Evolutionary conservation across 2,888 invertebrate genomes (phyloP).

Genomic region (Drosophila quinaria): DNA sequence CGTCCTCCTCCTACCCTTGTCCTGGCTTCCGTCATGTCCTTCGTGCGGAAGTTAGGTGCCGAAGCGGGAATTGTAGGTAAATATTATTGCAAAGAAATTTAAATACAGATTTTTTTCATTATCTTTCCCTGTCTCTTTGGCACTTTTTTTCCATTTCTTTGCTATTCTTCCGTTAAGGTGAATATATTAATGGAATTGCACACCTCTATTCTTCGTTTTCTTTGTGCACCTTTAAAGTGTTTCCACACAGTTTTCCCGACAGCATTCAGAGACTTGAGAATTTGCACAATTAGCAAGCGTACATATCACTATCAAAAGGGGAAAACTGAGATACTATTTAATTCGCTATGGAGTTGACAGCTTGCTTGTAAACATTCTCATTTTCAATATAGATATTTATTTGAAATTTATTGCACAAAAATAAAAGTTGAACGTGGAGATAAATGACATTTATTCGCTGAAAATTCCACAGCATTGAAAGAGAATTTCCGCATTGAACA

Average conservation of each 20-base stretch:
- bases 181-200: constrained; percentile 54
- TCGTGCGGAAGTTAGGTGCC: constrained; percentile 78
- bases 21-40: constrained; percentile 26
- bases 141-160: constrained; percentile 5
- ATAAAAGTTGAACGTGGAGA: not conserved
- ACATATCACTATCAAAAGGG: constrained; percentile 5
- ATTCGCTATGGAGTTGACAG: not conserved
- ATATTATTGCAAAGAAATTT: constrained; percentile 75
- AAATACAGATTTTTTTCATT: constrained; percentile 76
- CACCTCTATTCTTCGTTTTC: constrained; percentile 27
- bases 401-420: not conserved
- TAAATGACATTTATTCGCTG: constrained; percentile 18
- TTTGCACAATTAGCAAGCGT: constrained; percentile 4
- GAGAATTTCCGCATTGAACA: not conserved
- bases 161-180: constrained; percentile 13
- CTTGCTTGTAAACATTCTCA: not conserved
- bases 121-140: constrained; percentile 35
- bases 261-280: constrained; percentile 3
- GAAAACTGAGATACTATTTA: not conserved
- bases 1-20: constrained; percentile 10
- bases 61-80: constrained; percentile 77
- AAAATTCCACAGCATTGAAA: constrained; percentile 6
- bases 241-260: not conserved
- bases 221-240: constrained; percentile 5
- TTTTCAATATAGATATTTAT: constrained; percentile 1